Evolutionary conservation across 2,797 vertebrate species (phyloP).

Genomic region (Coccyzus lansbergi): DNA sequence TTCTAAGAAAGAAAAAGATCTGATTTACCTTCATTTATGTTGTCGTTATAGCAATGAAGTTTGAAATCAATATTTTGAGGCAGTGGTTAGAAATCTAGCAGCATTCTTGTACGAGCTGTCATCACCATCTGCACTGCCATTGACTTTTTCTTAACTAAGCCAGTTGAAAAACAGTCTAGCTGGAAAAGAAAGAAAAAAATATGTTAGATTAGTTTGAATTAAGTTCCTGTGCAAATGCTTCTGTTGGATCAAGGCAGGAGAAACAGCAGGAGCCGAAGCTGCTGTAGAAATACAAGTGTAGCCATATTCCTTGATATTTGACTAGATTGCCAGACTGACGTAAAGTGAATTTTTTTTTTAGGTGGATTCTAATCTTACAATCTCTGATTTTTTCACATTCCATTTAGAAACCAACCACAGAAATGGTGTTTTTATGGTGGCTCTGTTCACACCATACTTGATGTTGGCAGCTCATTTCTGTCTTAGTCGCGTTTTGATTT

Average conservation of each 20-base stretch:
- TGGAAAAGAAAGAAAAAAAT: neutral
- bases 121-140: neutral
- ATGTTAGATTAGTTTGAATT: neutral
- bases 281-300: conserved; percentile 35
- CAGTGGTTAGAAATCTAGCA: conserved; percentile 14
- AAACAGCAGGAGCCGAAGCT: conserved; percentile 52
- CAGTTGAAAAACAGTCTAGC: neutral
- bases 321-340: neutral
- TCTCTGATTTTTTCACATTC: neutral
- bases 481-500: conserved; percentile 33
- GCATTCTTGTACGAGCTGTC: conserved; percentile 29
- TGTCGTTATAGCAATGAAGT: neutral
- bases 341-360: conserved; percentile 13
- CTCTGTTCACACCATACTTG: conserved; percentile 41
- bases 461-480: conserved; percentile 48
- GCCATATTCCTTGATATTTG: conserved; percentile 33
- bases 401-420: neutral
- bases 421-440: neutral
- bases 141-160: neutral
- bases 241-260: conserved; percentile 38
- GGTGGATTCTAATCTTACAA: neutral
- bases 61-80: neutral
- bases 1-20: conserved; percentile 1
- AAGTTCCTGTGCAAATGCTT: conserved; percentile 22
- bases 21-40: conserved; percentile 36